phyloP scores from a whole-genome alignment of 2,888 invertebrate genomes.

The Caenorhabditis afra region DNA sequence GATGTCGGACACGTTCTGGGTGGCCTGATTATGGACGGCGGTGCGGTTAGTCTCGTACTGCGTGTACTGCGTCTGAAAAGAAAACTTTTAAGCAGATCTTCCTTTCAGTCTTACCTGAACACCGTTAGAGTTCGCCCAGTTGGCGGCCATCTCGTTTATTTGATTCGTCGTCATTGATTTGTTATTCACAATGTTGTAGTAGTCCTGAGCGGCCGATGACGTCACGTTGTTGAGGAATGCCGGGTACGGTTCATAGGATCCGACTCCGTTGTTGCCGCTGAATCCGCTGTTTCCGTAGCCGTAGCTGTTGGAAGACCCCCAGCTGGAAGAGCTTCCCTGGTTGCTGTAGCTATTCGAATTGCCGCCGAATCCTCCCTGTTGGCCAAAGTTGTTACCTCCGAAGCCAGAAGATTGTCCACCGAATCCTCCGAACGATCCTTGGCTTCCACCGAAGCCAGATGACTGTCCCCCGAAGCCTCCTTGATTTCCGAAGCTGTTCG shows the following conservation, averaged over 20 bases:
- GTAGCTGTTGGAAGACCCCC: neutral
- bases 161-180: slow-evolving; percentile 34
- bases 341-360: neutral
- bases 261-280: neutral
- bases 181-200: slow-evolving; percentile 43
- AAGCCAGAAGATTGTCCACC: slow-evolving; percentile 7
- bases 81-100: too few relatives aligned
- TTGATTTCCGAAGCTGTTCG: slow-evolving; percentile 12
- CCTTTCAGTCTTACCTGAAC: slow-evolving; percentile 19
- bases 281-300: slow-evolving; percentile 11
- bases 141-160: slow-evolving; percentile 38
- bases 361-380: slow-evolving; percentile 22
- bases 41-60: slow-evolving; percentile 33
- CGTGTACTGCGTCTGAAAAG: slow-evolving; percentile 26
- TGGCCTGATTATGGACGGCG: slow-evolving; percentile 34
- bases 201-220: slow-evolving; percentile 33
- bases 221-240: slow-evolving; percentile 33
- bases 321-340: neutral
- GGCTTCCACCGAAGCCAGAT: neutral
- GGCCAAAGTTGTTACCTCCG: too few relatives aligned
- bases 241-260: slow-evolving; percentile 17
- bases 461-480: slow-evolving; percentile 26
- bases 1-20: slow-evolving; percentile 37
- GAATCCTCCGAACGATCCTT: slow-evolving; percentile 8
- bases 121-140: slow-evolving; percentile 32